A percentile compares a stretch with the other conserved stretches of the same genome.
These are phyloP conservation scores for Epicauta chinensis DNA, from an alignment of 1,140 invertebrate species.

Conservation along the genomic window DNA sequence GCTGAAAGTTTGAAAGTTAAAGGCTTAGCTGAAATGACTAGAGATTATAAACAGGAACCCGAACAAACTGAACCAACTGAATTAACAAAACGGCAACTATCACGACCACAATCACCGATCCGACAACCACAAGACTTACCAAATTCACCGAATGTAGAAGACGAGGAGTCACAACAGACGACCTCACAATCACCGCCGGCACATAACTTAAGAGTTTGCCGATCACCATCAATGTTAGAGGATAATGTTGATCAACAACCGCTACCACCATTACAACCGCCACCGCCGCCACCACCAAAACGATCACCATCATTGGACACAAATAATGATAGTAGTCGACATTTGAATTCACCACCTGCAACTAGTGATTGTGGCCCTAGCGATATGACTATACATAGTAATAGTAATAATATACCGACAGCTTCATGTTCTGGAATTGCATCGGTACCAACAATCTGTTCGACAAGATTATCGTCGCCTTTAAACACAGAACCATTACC, in stretches of 20 bases:
- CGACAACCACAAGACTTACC: conserved; percentile 17
- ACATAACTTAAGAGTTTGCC: conserved; percentile 21
- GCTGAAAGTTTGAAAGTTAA: conserved; percentile 84
- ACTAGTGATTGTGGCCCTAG: conserved; percentile 42
- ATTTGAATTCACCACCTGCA: conserved; percentile 42
- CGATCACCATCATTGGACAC: conserved; percentile 20
- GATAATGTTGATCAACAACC: conserved; percentile 29
- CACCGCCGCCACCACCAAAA: conserved; percentile 22
- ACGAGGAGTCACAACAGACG: conserved; percentile 6
- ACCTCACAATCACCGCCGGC: conserved; percentile 3
- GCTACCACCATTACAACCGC: conserved; percentile 32
- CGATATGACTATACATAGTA: conserved; percentile 53
- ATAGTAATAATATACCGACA: conserved; percentile 31
- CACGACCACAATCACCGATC: conserved; percentile 15
- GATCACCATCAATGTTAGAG: conserved; percentile 24
- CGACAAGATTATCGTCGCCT: conserved; percentile 53
- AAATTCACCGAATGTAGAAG: conserved; percentile 4
- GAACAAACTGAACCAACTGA: conserved; percentile 42
- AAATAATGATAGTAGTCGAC: conserved; percentile 22
- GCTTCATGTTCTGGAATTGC: conserved; percentile 15
- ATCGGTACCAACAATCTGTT: conserved; percentile 18
- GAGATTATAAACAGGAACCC: conserved; percentile 36
- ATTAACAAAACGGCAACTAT: conserved; percentile 31
- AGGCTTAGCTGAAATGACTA: conserved; percentile 84
- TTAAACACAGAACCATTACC: conserved; percentile 62